Base-by-base conservation (phyloP, 2,113 vertebrate species). In the Phrynosoma blainvillii region DNA sequence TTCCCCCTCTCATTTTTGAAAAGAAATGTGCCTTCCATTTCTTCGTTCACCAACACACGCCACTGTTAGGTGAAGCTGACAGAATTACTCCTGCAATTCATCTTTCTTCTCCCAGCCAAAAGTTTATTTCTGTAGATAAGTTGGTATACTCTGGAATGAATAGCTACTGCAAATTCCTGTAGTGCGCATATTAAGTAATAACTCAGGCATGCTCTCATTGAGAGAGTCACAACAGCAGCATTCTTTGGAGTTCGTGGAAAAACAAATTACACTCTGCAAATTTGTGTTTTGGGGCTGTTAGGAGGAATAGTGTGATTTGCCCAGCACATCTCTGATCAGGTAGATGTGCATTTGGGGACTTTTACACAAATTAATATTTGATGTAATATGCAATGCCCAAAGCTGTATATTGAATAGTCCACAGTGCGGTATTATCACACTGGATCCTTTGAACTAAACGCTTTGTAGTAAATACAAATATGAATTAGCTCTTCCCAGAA, bases 311-410 rank as follows among this genome's bases (percentile, higher is more conserved):
- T 90, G 92, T 89, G 88, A 68, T 47, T 94, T 91, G 91, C 92
- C 92, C 91, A 88, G 89, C 92, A 87, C 88, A 87, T 93, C 95
- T 89, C 91, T 70, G 9, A 86, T 90, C 85, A 91, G 80, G 87
- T 94, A 94, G 94, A 95, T 96, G 91, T 85, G 90, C 90, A 93
- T 87, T 92, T 32, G 71, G 93, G 94, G 94, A 87, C 88, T 90
- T 95, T 91, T 95, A 96, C 95, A 91, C 93, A 96, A 95, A 95
- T 96, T 95, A 96, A 91, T 94, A 92, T 93, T 95, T 94, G 82
- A 88, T 93, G 90, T 92, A 90, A 93, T 91, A 85, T 91, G 80
- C 86, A 94, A 94, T 76, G 74, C 88, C 89, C 93, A 83, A 91
- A 75, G 88, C 91, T 95, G 92, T 94, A 88, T 92, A 84, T 87